Conservation (phyloP, 1,140 invertebrate genomes). For the Neodiprion lecontei region DNA sequence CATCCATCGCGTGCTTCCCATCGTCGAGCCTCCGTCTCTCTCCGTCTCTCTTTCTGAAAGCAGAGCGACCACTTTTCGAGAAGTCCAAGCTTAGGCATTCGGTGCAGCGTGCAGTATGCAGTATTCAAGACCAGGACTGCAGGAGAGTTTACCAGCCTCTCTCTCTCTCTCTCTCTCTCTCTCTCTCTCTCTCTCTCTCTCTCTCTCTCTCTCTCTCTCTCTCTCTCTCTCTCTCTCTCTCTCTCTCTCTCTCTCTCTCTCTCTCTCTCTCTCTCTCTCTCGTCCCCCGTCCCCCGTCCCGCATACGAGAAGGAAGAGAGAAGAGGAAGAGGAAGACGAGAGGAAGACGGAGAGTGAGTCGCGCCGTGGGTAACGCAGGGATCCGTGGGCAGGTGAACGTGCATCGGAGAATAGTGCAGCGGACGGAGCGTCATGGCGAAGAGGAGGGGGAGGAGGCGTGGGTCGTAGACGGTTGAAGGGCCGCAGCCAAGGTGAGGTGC, state of each 20-base stretch:
- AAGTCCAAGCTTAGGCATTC: conserved; percentile 10
- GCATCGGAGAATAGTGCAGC: conserved; percentile 6
- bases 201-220: background rate
- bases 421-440: conserved; percentile 9
- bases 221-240: background rate
- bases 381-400: conserved; percentile 23
- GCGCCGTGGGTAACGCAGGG: conserved; percentile 22
- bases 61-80: background rate
- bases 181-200: background rate
- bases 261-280: background rate
- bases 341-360: conserved; percentile 18
- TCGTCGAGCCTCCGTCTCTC: too few relatives aligned
- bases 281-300: background rate
- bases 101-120: background rate
- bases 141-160: background rate
- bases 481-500: conserved; percentile 55
- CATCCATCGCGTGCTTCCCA: too few relatives aligned
- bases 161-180: background rate
- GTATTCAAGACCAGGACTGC: conserved; percentile 13
- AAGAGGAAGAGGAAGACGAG: conserved; percentile 25
- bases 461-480: conserved; percentile 58
- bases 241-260: too few relatives aligned
- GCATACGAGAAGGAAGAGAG: conserved; percentile 19
- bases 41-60: too few relatives aligned
- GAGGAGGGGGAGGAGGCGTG: conserved; percentile 45